A percentile compares a stretch with the other conserved stretches of the same genome.
These are phyloP conservation scores for Leiothrix lutea DNA, from an alignment of 2,113 vertebrate genomes.

Conservation along the genomic window DNA sequence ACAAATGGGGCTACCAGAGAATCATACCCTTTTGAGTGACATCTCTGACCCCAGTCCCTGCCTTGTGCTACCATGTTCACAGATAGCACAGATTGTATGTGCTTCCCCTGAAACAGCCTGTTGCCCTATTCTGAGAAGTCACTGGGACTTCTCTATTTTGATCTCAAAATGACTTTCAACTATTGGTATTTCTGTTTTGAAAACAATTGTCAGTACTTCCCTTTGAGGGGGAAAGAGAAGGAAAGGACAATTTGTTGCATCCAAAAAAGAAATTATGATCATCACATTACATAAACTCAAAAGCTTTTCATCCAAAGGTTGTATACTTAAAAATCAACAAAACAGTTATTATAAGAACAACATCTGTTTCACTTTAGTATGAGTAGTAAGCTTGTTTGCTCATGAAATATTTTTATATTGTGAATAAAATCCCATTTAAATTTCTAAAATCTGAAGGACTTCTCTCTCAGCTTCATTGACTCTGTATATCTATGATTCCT, in stretches of 20 bases:
- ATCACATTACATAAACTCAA: not conserved
- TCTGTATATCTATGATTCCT: not conserved
- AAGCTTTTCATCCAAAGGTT: not conserved
- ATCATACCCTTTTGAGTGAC: not conserved
- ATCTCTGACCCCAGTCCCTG: not conserved
- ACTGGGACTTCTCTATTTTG: not conserved
- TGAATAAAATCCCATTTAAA: not conserved
- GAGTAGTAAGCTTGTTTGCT: not conserved
- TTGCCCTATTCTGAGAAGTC: not conserved
- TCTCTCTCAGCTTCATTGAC: not conserved
- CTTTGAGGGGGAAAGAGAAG: not conserved
- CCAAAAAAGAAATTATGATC: not conserved
- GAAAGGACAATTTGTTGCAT: not conserved
- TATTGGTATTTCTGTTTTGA: not conserved
- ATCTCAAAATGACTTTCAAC: not conserved
- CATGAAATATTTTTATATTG: not conserved
- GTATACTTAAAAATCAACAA: not conserved
- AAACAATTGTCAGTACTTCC: not conserved
- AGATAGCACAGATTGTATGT: rapidly evolving
- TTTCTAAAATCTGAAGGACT: not conserved
- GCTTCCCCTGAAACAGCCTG: not conserved
- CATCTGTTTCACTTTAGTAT: not conserved
- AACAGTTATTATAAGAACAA: not conserved
- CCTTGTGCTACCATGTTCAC: not conserved
- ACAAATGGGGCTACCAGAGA: not conserved